Evolutionary conservation across 2,113 vertebrate species (phyloP).

Genomic region (Calypte anna): DNA sequence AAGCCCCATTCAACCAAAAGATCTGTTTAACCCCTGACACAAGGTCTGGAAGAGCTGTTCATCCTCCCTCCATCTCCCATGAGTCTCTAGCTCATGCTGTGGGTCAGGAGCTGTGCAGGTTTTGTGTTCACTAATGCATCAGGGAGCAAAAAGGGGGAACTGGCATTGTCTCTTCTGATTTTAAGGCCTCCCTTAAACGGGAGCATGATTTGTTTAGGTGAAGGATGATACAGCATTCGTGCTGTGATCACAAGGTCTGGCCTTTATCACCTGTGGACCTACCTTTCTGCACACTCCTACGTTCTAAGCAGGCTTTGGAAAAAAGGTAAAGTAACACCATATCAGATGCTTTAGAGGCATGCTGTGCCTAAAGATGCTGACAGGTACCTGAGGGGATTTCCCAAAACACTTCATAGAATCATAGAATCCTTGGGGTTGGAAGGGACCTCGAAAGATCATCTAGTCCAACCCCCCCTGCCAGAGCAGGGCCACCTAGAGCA

Average conservation of each 20-base stretch:
- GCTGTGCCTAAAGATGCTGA: background rate
- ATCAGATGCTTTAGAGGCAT: background rate
- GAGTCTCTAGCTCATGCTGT: background rate
- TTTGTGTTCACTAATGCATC: background rate
- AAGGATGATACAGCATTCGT: background rate
- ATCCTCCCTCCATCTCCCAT: background rate
- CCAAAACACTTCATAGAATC: no score
- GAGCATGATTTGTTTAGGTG: background rate
- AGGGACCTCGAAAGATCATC: no score
- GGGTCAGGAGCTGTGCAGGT: background rate
- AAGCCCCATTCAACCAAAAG: background rate
- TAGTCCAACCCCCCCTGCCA: no score
- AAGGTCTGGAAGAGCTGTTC: slow-evolving; percentile 3
- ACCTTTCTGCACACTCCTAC: background rate
- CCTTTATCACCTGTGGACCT: background rate
- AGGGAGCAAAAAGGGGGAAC: background rate
- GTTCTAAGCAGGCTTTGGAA: background rate
- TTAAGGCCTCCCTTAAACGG: background rate
- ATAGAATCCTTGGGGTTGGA: no score
- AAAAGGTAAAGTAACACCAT: background rate
- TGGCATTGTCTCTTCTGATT: background rate
- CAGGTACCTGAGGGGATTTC: background rate
- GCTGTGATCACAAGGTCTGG: background rate
- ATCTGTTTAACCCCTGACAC: background rate
- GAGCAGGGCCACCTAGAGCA: no score